Base-by-base conservation (phyloP, 2,888 invertebrate species). In the Agriopis leucophaearia region DNA sequence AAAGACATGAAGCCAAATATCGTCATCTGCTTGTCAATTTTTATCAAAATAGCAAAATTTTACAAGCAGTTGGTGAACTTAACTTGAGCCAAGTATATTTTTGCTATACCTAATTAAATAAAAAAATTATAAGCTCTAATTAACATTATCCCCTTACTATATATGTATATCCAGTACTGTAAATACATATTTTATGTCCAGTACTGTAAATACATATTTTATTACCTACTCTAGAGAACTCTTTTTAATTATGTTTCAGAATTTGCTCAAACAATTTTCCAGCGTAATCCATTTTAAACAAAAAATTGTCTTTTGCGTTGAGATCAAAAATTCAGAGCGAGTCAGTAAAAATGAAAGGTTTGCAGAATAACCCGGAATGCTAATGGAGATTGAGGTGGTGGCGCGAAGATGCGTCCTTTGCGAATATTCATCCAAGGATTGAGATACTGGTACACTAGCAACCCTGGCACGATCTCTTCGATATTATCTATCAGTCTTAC, bases 311-410 rank as follows among this genome's bases (percentile, higher is more conserved):
- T 45, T 50, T 40, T 58, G 51, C 50, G 40, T 54, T 1, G 52
- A 9, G 12, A 57, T 66, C 27, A 59, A 67, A 63, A 54, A 64
- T 64, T 60, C 60, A 64, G 8, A 40, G 12, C 47, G 36, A 18
- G 55, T 54, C 56, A 56, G 56, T 60, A 60, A 60, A 68, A 60
- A 64, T 64, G 63, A 45, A 57, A 56, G 64, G 36, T 65, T 57
- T 58, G 54, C 40, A 63, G 60, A 67, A 73, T 76, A 66, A 74
- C 73, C 72, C 73, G 73, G 76, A 79, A 81, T 78, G 76, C 73
- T 82, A 84, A 84, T 81, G 84, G 79, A 78, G 76, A 77, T 76
- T 3, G 27, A 27, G 77, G 54, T 47, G 57, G 61, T 18, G 45
- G 45, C 12, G 13, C 10, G 27, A 50, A 48, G 58, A 50, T 18